phyloP scores from a whole-genome alignment of 2,797 vertebrate genomes.

The Brachyalestes nurse region DNA sequence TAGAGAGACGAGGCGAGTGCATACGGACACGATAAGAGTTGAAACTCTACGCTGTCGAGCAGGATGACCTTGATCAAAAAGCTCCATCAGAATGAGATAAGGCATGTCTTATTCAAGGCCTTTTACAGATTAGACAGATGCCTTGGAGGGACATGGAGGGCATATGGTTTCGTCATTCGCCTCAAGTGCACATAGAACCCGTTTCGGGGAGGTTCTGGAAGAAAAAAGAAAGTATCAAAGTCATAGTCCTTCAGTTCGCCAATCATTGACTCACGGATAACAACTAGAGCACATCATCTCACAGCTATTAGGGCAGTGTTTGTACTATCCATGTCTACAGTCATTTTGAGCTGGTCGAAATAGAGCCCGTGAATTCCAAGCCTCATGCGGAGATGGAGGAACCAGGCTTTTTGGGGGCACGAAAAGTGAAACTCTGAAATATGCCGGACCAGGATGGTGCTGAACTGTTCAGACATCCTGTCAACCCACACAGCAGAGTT shows the following conservation, averaged over 20 bases:
- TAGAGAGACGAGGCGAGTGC: not conserved
- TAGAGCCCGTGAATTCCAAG: not conserved
- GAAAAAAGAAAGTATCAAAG: not conserved
- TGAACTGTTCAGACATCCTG: constrained; percentile 26
- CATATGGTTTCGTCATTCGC: not conserved
- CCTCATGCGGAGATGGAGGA: not conserved
- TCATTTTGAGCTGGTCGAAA: not conserved
- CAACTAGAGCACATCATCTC: too few relatives aligned
- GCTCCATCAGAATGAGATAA: constrained; percentile 43
- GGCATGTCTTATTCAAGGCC: constrained; percentile 50
- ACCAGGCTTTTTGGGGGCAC: not conserved
- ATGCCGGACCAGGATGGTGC: not conserved
- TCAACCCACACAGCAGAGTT: constrained; percentile 6
- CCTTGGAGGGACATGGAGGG: not conserved
- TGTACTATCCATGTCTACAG: not conserved
- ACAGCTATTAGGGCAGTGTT: not conserved
- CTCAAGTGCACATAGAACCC: not conserved
- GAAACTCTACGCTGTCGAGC: constrained; percentile 26
- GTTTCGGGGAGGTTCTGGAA: not conserved
- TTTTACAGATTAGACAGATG: constrained; percentile 20
- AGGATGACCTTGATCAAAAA: constrained; percentile 62
- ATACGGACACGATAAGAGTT: constrained; percentile 29
- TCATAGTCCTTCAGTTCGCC: not conserved
- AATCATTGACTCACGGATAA: not conserved
- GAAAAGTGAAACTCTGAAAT: not conserved